Conservation (phyloP, 2,113 vertebrate species). For the Xenopus laevis region DNA sequence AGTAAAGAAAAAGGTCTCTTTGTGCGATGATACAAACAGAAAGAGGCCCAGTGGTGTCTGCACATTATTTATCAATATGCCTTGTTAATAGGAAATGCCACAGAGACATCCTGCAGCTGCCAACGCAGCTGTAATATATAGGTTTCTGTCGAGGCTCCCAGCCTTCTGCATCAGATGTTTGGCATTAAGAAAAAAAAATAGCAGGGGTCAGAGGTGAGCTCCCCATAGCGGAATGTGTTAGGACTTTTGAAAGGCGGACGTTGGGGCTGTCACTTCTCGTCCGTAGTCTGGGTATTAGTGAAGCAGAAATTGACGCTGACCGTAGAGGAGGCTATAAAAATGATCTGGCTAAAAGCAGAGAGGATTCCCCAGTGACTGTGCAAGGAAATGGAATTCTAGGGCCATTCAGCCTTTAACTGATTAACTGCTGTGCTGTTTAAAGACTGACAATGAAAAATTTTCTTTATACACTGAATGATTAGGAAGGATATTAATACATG, state of each 20-base stretch:
- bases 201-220: slow-evolving; percentile 11
- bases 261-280: slow-evolving; percentile 40
- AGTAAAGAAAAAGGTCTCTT: background rate
- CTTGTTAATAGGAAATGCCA: background rate
- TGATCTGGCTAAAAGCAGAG: slow-evolving; percentile 23
- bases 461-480: no score
- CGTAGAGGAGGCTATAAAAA: slow-evolving; percentile 19
- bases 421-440: background rate
- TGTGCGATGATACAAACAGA: background rate
- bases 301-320: slow-evolving; percentile 34
- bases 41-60: background rate
- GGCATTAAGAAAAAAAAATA: slow-evolving; percentile 18
- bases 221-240: slow-evolving; percentile 25
- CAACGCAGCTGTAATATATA: slow-evolving; percentile 8
- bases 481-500: no score
- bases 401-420: slow-evolving; percentile 5
- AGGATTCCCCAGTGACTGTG: slow-evolving; percentile 19
- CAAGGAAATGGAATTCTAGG: slow-evolving; percentile 25
- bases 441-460: no score
- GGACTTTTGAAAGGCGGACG: slow-evolving; percentile 35
- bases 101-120: background rate
- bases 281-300: slow-evolving; percentile 9
- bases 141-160: background rate
- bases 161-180: slow-evolving; percentile 23
- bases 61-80: slow-evolving; percentile 3